Base-by-base conservation (phyloP, 2,797 vertebrate species). In the Enteromius radiatus region DNA sequence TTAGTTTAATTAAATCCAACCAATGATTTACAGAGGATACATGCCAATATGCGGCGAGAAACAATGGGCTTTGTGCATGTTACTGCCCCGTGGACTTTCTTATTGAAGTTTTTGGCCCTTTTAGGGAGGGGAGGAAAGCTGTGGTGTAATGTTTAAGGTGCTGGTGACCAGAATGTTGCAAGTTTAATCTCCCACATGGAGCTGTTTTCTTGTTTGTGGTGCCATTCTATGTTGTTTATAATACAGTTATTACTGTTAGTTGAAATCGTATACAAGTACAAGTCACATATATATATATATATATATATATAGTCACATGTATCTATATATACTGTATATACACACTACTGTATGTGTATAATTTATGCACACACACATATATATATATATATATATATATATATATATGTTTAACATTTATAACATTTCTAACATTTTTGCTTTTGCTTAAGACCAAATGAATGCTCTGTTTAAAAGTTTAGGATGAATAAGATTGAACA, bases 1-100 rank as follows among this genome's bases (percentile, higher is more conserved):
- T 88, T 88, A 52, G 73, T 89, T 87, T 90, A 89, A 91, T 90
- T 88, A 84, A 90, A 90, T 87, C 82, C 81, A 84, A 52, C 31
- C 59, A 83, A 86, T 89, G 84, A 90, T 90, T 91, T 91, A 87
- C 41, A 88, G 76, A 68, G 83, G 86, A 88, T 86, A 85, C 78
- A 83, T 89, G 82, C 82, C 84, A 85, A 54, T 78, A 52, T 70
- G 63, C 61, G 76, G 74, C 17, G 41, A 84, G 68, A 83, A 89
- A 86, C 86, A 89, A 90, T 82, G 36, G 87, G 33, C 71, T 78
- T 54, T 52, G 31, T 61, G 73, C 49, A 65, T 87, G 78, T 86
- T 84, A 81, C 76, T 84, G 82, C 82, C 26, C 52, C 21, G 49
- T 86, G 79, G 69, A 63, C 59, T 76, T 71, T 56, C 56, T 86